These are phyloP conservation scores for Brachypteracias leptosomus DNA, from an alignment of 2,113 vertebrate genomes.

Conservation along the genomic window DNA sequence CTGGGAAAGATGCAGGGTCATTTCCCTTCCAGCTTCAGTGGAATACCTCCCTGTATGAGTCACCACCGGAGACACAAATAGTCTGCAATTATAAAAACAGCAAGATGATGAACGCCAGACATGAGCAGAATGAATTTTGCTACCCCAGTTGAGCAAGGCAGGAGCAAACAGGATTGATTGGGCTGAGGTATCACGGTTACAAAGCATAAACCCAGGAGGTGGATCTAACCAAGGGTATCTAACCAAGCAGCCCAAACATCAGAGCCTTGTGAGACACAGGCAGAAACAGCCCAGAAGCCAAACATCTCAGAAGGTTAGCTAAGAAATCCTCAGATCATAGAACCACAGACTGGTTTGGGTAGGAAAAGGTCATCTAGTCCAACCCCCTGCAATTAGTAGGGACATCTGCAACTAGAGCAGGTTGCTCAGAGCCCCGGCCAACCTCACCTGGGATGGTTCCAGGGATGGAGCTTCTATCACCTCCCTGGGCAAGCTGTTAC, in stretches of 20 bases:
- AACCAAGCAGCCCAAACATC: neutral
- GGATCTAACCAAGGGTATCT: neutral
- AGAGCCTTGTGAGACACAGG: neutral
- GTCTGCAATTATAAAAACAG: neutral
- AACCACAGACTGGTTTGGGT: neutral
- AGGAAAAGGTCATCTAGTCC: neutral
- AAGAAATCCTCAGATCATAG: neutral
- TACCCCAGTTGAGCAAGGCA: neutral
- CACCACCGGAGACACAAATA: slow-evolving; percentile 5
- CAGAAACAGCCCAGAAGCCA: neutral
- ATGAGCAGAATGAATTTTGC: neutral
- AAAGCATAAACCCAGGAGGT: neutral
- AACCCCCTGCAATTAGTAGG: too few species aligned
- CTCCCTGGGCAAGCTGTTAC: neutral
- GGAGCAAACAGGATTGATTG: neutral
- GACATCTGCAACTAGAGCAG: neutral
- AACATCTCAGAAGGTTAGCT: neutral
- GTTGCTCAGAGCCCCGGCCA: neutral
- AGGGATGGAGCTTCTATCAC: neutral
- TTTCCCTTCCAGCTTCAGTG: slow-evolving; percentile 3
- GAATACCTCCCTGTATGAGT: neutral
- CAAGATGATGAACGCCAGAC: neutral
- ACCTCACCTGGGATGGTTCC: neutral
- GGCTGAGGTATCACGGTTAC: neutral
- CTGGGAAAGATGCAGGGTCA: neutral